Percentiles rank a stretch among this genome's conserved stretches.
phyloP scores from a whole-genome alignment of 2,113 vertebrate species.

The Sitta europaea region DNA sequence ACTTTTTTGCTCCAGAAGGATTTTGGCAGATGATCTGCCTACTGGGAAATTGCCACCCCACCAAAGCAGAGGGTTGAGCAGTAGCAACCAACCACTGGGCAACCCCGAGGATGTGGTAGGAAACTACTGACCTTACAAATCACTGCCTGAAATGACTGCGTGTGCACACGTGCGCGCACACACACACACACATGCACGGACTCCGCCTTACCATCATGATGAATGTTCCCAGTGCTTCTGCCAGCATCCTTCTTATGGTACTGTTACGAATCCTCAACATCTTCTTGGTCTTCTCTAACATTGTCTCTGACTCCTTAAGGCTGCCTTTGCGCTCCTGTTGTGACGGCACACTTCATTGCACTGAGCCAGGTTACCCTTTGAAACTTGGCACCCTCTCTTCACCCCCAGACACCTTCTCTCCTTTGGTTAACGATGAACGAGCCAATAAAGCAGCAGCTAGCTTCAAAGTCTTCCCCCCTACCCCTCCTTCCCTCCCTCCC shows the following conservation, averaged over 20 bases:
- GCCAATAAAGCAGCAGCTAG: background rate
- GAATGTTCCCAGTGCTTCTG: slow-evolving; percentile 78
- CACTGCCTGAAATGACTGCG: background rate
- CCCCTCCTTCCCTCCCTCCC: background rate
- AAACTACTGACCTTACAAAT: background rate
- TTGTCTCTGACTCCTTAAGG: background rate
- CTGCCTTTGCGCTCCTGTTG: background rate
- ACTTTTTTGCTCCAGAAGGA: background rate
- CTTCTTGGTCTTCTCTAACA: background rate
- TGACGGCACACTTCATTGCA: background rate
- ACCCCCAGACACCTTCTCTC: background rate
- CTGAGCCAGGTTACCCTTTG: slow-evolving; percentile 48
- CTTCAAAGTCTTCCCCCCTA: background rate
- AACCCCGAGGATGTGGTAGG: background rate
- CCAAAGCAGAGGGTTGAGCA: background rate
- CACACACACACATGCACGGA: no score
- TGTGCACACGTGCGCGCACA: no score
- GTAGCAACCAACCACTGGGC: background rate
- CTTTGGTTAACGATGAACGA: slow-evolving; percentile 59
- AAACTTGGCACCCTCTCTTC: slow-evolving; percentile 28
- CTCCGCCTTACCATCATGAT: slow-evolving; percentile 79
- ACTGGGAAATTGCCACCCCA: background rate
- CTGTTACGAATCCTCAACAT: slow-evolving; percentile 17
- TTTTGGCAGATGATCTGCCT: background rate
- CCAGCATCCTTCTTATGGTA: slow-evolving; percentile 68